Evolutionary conservation across 1,140 invertebrate species (phyloP).

Genomic region (Mercenaria mercenaria): DNA sequence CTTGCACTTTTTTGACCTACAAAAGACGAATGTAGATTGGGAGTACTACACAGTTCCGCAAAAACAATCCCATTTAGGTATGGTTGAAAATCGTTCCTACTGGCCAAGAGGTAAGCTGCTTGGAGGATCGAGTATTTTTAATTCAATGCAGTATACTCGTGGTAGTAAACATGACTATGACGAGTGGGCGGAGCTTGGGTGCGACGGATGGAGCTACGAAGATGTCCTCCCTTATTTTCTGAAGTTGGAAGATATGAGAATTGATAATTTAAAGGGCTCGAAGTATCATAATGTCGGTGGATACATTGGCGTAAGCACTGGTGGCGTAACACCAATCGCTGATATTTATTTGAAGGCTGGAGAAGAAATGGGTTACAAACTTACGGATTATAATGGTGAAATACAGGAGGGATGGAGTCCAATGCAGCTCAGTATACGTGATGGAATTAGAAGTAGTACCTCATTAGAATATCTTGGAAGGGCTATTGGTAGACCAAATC

Average conservation of each 20-base stretch:
- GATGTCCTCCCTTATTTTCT: conserved; percentile 92
- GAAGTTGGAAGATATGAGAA: conserved; percentile 46
- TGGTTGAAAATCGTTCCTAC: conserved; percentile 91
- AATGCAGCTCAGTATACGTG: conserved; percentile 70
- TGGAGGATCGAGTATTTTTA: conserved; percentile 95
- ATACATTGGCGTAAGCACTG: not conserved
- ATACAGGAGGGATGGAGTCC: conserved; percentile 50
- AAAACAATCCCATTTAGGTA: conserved; percentile 87
- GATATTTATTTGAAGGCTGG: conserved; percentile 48
- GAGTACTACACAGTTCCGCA: conserved; percentile 96
- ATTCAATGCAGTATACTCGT: conserved; percentile 97
- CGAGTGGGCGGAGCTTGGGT: conserved; percentile 94
- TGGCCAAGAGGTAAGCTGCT: conserved; percentile 77
- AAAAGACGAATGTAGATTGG: conserved; percentile 90
- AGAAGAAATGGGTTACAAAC: conserved; percentile 41
- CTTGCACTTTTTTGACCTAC: conserved; percentile 43
- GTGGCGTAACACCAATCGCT: not conserved
- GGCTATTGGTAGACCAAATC: conserved; percentile 46
- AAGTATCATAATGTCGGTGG: conserved; percentile 37
- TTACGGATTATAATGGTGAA: conserved; percentile 41
- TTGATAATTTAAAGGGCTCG: conserved; percentile 6
- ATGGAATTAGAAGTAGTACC: conserved; percentile 76
- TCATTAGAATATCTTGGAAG: conserved; percentile 76
- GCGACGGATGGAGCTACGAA: conserved; percentile 95
- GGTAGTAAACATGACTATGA: conserved; percentile 97